Evolutionary conservation across 2,797 vertebrate species (phyloP).

Genomic region (Microhierax caerulescens): DNA sequence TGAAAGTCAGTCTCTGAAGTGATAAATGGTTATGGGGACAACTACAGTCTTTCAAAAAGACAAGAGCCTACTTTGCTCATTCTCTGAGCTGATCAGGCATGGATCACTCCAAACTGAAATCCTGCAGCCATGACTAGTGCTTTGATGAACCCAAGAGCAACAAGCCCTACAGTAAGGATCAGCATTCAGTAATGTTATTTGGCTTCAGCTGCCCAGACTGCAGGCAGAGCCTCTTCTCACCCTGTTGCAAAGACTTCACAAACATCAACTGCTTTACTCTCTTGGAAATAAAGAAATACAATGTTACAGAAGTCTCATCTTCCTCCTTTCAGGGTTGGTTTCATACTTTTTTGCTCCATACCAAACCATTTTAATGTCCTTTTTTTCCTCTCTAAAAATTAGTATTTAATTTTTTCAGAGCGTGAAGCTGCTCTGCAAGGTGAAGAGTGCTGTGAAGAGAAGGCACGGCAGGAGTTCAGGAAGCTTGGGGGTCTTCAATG

Average conservation of each 20-base stretch:
- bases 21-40: background rate
- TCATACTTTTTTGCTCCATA: background rate
- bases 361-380: background rate
- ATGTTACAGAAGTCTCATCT: background rate
- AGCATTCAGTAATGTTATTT: background rate
- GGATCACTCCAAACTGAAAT: background rate
- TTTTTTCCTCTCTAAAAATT: background rate
- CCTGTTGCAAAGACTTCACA: background rate
- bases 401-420: background rate
- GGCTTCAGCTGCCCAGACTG: background rate
- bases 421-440: background rate
- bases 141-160: background rate
- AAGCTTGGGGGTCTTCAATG: background rate
- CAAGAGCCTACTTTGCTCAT: background rate
- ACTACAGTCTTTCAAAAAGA: background rate
- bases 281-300: background rate
- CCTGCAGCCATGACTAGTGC: background rate
- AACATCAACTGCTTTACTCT: background rate
- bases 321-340: background rate
- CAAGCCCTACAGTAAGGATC: background rate
- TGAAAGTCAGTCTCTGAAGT: background rate
- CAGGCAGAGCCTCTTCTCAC: background rate
- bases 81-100: background rate
- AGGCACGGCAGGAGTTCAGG: background rate
- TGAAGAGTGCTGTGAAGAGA: background rate